Percentiles rank a stretch among this genome's conserved stretches.
Evolutionary conservation across 2,113 vertebrate genomes (phyloP).

Genomic region (Xiphophorus couchianus): DNA sequence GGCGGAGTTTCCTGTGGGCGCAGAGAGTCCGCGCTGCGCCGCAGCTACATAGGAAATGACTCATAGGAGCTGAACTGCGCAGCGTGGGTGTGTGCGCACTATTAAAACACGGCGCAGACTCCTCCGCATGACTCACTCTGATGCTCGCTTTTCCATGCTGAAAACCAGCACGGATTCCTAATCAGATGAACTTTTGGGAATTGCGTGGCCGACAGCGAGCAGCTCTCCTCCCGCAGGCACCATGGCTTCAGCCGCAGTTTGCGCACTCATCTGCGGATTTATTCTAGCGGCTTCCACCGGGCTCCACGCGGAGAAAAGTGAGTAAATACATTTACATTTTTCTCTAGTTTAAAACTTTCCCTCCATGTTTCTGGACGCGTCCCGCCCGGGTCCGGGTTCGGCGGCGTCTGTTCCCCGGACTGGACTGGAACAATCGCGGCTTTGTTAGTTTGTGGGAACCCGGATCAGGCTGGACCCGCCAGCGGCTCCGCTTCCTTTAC

Average conservation of each 20-base stretch:
- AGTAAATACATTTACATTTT: constrained; percentile 42
- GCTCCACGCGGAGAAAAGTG: constrained; percentile 76
- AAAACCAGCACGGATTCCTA: constrained; percentile 65
- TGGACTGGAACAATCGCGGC: background rate
- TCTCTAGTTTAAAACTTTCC: background rate
- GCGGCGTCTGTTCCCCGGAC: background rate
- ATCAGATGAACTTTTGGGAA: constrained; percentile 74
- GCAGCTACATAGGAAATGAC: constrained; percentile 82
- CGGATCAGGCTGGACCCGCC: constrained; percentile 23
- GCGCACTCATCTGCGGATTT: constrained; percentile 65
- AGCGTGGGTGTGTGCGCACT: constrained; percentile 82
- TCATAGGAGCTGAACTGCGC: constrained; percentile 76
- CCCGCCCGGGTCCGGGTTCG: background rate
- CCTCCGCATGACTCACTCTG: constrained; percentile 80
- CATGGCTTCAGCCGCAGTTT: constrained; percentile 70
- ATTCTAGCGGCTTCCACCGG: constrained; percentile 62
- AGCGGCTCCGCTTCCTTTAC: constrained; percentile 70
- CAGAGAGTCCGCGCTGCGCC: constrained; percentile 60
- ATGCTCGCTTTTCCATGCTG: constrained; percentile 77
- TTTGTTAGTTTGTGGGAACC: constrained; percentile 35
- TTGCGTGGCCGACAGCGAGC: constrained; percentile 51
- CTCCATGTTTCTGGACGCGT: too few species aligned
- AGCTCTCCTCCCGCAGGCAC: constrained; percentile 42
- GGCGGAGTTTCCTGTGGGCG: constrained; percentile 72
- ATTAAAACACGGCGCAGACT: constrained; percentile 81